Percentiles rank a stretch among this genome's conserved stretches.
phyloP scores from a whole-genome alignment of 2,113 vertebrate species.

The Phrynosoma platyrhinos region DNA sequence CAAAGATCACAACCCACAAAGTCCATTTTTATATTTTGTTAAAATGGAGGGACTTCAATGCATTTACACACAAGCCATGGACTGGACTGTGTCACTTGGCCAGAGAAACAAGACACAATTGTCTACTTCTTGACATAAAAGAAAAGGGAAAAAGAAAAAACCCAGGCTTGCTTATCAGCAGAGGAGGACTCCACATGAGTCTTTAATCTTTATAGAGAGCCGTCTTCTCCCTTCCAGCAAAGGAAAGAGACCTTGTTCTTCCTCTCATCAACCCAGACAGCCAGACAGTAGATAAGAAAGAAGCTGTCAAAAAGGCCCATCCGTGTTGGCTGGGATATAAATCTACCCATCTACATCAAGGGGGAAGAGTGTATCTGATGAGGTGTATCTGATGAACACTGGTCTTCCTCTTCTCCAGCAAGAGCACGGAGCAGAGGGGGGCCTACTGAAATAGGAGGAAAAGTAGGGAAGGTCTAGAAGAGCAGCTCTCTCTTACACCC shows the following conservation, averaged over 20 bases:
- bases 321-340: background rate
- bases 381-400: background rate
- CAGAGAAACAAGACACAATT: background rate
- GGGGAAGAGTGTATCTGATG: background rate
- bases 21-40: background rate
- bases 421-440: background rate
- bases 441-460: background rate
- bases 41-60: background rate
- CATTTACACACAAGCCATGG: too few species aligned
- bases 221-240: background rate
- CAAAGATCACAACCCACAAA: background rate
- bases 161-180: background rate
- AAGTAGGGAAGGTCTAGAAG: slow-evolving; percentile 5
- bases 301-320: slow-evolving; percentile 25
- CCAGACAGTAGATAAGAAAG: background rate
- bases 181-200: background rate
- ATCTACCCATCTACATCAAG: background rate
- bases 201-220: background rate
- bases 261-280: background rate
- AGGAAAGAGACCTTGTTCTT: background rate
- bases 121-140: background rate
- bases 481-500: slow-evolving; percentile 49
- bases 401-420: background rate
- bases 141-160: background rate
- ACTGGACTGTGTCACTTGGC: too few species aligned